Base-by-base conservation (phyloP, 2,797 vertebrate genomes). In the Platyrinchus mystaceus region DNA sequence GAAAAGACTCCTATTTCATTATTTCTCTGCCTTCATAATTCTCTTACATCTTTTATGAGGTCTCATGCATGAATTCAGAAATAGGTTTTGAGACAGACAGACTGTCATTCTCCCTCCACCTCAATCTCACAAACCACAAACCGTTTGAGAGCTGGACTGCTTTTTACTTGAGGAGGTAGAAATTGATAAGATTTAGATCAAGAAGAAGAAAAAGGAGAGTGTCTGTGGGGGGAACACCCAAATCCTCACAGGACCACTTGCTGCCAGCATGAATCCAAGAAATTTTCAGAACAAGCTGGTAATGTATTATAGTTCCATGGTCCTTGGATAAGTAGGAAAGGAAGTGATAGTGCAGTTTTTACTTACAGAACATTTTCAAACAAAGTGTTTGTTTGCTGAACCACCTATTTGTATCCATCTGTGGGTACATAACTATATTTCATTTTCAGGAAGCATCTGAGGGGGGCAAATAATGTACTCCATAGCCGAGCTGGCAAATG, bases 41-140 rank as follows among this genome's bases (percentile, higher is more conserved):
- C 76, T 89, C 69, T 90, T 96, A 46, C 63, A 94, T 94, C 78
- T 93, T 96, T 96, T 96, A 95, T 95, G 73, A 92, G 52, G 56
- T 67, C 34, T 94, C 36, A 79, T 93, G 63, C 93, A 94, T 95
- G 50, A 91, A 92, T 93, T 95, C 84, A 75, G 87, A 75, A 91
- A 75, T 78, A 91, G 59, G 21, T 90, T 93, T 90, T 90, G 80
- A 94, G 79, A 93, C 4, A 8, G 78, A 53, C 47, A 70, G 63
- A 79, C 52, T 94, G 70, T 90, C 60, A 71, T 84, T 84, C 49
- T 93, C 16, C 36, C 20, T 89, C 44, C 26, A n/a, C 69, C 78
- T 91, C 64, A 64, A 1, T 82, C 66, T 90, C 18, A 4, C 77
- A 93, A 86, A 85, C 66, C 60, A 34, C 73, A 83, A 68, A n/a